Evolutionary conservation across 2,113 vertebrate species (phyloP), one percentile per base, ranked within the genome.

Genomic region (Catharus minimus): DNA sequence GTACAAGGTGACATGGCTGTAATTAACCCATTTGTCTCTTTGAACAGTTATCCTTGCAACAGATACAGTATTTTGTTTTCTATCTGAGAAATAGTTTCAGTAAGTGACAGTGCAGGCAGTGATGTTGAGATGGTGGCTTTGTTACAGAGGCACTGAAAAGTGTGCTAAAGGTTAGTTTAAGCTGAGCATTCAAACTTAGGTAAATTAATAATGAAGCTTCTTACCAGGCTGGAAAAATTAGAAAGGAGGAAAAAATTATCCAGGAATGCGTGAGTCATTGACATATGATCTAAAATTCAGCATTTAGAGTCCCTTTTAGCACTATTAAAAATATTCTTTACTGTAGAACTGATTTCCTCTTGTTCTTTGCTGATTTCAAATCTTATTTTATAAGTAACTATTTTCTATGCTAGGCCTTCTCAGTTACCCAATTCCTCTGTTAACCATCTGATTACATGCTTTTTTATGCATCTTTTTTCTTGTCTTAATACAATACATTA

Each of bases 171-270:
- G 43, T 85, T 68, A 55, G 33, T 55, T 82, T 69, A 18, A 74
- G 52, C 11, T 91, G 64, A 64, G 49, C 68, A 41, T 82, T 94
- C 39, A 41, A 21, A 83, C 39, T 81, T 33, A 44, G 22, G 65
- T 90, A 90, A 91, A 94, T 93, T 91, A 86, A 75, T 90, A 80
- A 94, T 83, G 72, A 92, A 94, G 16, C 41, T 74, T 85, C 41
- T 88, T 82, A 52, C 41, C 10, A 6, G 36, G 17, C 44, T 83
- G 39, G 39, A 52, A 88, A 55, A 80, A 83, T 67, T 32, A 56
- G 56, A 94, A 86, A 44, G 67, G 82, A 87, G 57, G n/a, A 44
- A 87, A 83, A 89, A 82, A 62, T 47, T 55, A 69, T 20, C 19
- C 64, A 82, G 43, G 47, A 88, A 43, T 17, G 30, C 24, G 49